Base-by-base conservation (phyloP, 1,140 invertebrate genomes). In the Aethina tumida region DNA sequence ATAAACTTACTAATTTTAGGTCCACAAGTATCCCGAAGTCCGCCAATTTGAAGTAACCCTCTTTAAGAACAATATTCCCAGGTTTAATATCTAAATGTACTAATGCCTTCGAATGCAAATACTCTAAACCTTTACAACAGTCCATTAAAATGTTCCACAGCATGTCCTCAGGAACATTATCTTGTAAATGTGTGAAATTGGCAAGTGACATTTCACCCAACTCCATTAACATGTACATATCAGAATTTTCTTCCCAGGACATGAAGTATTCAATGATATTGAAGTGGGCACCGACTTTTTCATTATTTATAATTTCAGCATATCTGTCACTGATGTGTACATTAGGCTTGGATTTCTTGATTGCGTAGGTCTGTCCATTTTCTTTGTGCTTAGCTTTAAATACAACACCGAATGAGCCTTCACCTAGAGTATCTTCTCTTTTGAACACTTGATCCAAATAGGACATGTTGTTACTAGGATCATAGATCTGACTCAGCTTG, bases 1-100 rank as follows among this genome's bases (percentile, higher is more conserved):
- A n/a, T n/a, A n/a, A n/a, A 55, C 40, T 45, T 60, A 77, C 72
- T 58, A 70, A 70, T 35, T 69, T 65, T 7, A 81, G 50, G 55
- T 82, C 75, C 12, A 79, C 55, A n/a, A 82, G 69, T 8, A 85
- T 58, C 8, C 81, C 81, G 64, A 85, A 84, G 60, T 85, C 82
- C 18, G 77, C 79, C 15, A 85, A 58, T 56, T 85, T 84, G 52
- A 75, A 84, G 41, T 40, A 65, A 40, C 65, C 74, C 62, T 66
- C 68, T 22, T 72, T 67, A 21, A 72, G 63, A 43, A 84, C 71
- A 29, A 85, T 82, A 62, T 85, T 85, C 15, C 80, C 81, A 35
- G 81, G 73, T 62, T 85, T 85, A 15, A 85, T 79, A 55, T 85
- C 82, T 58, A 84, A 67, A 56, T 85, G 82, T 22, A 84, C 67